phyloP scores from a whole-genome alignment of 2,797 vertebrate genomes.

The Rhinophrynus dorsalis region DNA sequence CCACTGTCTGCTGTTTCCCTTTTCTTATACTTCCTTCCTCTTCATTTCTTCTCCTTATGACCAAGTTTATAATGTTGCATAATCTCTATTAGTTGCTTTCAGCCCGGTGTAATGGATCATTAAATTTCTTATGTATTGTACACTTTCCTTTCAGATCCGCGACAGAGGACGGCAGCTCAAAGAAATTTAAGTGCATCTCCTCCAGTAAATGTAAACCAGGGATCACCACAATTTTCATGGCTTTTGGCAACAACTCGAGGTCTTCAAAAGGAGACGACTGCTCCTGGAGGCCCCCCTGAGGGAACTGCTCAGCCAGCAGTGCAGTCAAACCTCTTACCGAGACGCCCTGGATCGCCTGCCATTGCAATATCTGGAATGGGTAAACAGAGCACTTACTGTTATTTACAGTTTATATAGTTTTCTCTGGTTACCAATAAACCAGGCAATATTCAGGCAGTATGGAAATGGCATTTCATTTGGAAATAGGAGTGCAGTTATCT shows the following conservation, averaged over 20 bases:
- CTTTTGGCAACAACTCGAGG: slow-evolving; percentile 70
- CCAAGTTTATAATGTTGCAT: slow-evolving; percentile 28
- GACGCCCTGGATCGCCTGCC: slow-evolving; percentile 84
- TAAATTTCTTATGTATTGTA: slow-evolving; percentile 42
- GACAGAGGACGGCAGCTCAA: slow-evolving; percentile 84
- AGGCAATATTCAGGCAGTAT: slow-evolving; percentile 71
- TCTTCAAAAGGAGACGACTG: slow-evolving; percentile 73
- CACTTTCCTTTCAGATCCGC: slow-evolving; percentile 79
- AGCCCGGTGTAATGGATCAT: slow-evolving; percentile 37
- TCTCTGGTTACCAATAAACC: slow-evolving; percentile 81
- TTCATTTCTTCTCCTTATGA: not conserved
- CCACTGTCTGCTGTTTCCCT: not conserved
- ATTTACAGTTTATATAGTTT: slow-evolving; percentile 82
- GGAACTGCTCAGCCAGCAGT: slow-evolving; percentile 72
- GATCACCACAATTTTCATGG: slow-evolving; percentile 69
- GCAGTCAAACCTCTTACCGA: slow-evolving; percentile 81
- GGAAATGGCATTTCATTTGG: slow-evolving; percentile 81
- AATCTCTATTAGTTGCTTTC: slow-evolving; percentile 39
- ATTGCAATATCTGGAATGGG: slow-evolving; percentile 88
- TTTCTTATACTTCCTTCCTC: slow-evolving; percentile 2
- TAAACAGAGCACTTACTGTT: slow-evolving; percentile 87
- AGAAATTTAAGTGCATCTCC: slow-evolving; percentile 65
- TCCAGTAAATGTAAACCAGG: slow-evolving; percentile 63
- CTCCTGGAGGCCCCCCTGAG: slow-evolving; percentile 88
- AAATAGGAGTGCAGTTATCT: slow-evolving; percentile 79